Evolutionary conservation across 2,888 invertebrate genomes (phyloP).

Genomic region (Erannis defoliaria): DNA sequence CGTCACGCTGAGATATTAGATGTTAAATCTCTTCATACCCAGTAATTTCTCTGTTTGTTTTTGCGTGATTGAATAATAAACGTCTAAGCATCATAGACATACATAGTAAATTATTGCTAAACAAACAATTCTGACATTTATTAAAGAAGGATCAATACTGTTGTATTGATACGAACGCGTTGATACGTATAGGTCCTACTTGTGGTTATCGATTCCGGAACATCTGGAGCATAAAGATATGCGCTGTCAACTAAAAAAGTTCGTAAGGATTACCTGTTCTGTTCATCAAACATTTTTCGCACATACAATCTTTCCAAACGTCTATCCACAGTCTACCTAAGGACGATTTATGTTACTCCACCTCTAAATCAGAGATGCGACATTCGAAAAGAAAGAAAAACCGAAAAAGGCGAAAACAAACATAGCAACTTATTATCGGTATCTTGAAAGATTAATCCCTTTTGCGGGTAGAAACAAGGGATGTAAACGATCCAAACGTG

Average conservation of each 20-base stretch:
- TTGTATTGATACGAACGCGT: too few relatives aligned
- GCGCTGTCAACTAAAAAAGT: not conserved
- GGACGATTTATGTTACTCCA: constrained; percentile 17
- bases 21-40: too few relatives aligned
- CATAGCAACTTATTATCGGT: constrained; percentile 59
- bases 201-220: too few relatives aligned
- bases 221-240: not conserved
- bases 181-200: too few relatives aligned
- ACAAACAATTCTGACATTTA: too few relatives aligned
- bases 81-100: too few relatives aligned
- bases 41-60: too few relatives aligned
- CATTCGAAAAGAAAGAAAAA: constrained; percentile 16
- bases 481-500: constrained; percentile 62
- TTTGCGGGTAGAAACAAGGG: constrained; percentile 63
- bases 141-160: too few relatives aligned
- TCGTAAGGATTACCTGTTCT: too few relatives aligned
- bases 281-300: not conserved
- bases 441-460: constrained; percentile 67
- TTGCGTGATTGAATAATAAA: too few relatives aligned
- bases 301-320: constrained; percentile 2
- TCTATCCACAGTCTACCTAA: constrained; percentile 19
- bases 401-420: constrained; percentile 36
- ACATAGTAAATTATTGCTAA: too few relatives aligned
- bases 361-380: constrained; percentile 26
- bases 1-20: too few relatives aligned